These are phyloP conservation scores for Sus scrofa DNA, from an alignment of 2,113 vertebrate genomes.

Conservation along the genomic window DNA sequence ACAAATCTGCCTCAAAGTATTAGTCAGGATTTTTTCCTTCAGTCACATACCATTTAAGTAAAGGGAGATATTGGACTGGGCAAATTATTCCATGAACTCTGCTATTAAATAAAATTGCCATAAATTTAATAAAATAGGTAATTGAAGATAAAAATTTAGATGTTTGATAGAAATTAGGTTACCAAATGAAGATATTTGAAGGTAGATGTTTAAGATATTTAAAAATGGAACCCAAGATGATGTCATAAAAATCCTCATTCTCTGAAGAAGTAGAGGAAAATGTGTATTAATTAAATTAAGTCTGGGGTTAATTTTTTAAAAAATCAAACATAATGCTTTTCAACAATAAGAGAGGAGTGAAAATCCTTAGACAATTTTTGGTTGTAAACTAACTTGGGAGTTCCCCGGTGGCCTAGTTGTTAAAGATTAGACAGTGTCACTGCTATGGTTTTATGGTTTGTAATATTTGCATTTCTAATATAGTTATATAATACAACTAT, in stretches of 20 bases:
- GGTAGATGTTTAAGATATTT: neutral
- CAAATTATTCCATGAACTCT: neutral
- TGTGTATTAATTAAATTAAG: neutral
- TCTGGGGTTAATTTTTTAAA: neutral
- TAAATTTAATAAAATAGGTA: neutral
- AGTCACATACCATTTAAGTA: neutral
- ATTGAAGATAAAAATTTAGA: constrained; percentile 14
- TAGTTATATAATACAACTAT: neutral
- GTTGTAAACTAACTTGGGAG: neutral
- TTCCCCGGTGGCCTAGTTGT: neutral
- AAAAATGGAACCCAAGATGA: neutral
- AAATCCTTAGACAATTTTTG: neutral
- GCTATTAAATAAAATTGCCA: neutral
- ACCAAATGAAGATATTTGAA: constrained; percentile 27
- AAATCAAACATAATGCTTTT: neutral
- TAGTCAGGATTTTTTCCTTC: constrained; percentile 2
- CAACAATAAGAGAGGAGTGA: neutral
- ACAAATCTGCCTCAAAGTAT: neutral
- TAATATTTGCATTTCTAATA: constrained; percentile 4
- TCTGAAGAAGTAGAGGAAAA: neutral
- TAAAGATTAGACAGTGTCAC: too few relatives aligned
- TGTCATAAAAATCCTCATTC: neutral
- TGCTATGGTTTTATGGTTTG: neutral
- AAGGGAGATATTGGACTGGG: neutral
- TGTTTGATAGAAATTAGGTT: neutral